Base-by-base conservation (phyloP, 1,140 invertebrate species). In the Palaemon carinicauda region DNA sequence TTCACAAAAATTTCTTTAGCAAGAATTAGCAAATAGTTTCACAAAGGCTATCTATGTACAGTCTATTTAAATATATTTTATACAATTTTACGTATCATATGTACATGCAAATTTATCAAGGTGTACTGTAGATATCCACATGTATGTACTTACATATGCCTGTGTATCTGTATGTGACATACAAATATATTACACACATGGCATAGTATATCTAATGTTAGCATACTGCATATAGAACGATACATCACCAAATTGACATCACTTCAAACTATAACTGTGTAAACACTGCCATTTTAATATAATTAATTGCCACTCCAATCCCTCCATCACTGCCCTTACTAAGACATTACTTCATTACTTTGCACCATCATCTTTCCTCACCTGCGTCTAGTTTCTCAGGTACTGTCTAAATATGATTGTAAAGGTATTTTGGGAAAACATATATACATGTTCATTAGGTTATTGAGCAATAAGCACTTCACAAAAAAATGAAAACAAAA, bases 301-400 rank as follows among this genome's bases (percentile, higher is more conserved):
- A 27, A 74, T 41, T 19, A 52, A 29, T 19, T 19, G 15, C 3
- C 14, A 53, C n/a, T 52, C 29, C 52, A 56, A 53, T 24, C 52
- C 56, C 60, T 80, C 60, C 83, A 78, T 51, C 83, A 41, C 50
- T 52, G 60, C n/a, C 60, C 24, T 79, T 12, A 80, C 77, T 19
- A 80, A 15, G 41, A 86, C n/a, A 5, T 19, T 24, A n/a, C n/a
- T n/a, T n/a, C n/a, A n/a, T n/a, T n/a, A 33, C 71, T 65, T 86
- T 80, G 77, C 65, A 86, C 65, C 60, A 86, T 50, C 75, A 41
- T 79, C 29, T 50, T 21, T n/a, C 50, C 65, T 80, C 65, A 71
- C 73, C 82, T 86, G 74, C 41, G 74, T 56, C 75, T 79, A 80
- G 75, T 69, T 80, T 79, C 29, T 86, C 84, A 86, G 84, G 84